Evolutionary conservation across 2,888 invertebrate genomes (phyloP).

Genomic region (Molorchus minor): DNA sequence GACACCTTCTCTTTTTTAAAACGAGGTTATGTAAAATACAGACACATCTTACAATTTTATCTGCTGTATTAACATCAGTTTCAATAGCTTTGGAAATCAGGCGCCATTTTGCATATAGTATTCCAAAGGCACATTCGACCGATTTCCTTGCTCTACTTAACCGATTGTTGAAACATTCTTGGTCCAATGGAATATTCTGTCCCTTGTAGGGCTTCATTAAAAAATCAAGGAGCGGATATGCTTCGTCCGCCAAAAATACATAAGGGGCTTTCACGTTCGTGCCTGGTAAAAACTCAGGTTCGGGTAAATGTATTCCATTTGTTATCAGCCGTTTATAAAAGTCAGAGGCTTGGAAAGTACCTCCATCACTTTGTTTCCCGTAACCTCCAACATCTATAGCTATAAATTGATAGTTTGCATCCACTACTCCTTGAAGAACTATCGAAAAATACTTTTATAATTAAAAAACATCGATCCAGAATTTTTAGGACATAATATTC

Average conservation of each 20-base stretch:
- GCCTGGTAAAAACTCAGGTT: conserved; percentile 33
- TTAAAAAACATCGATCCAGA: conserved; percentile 28
- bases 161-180: conserved; percentile 29
- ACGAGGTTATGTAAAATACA: conserved; percentile 17
- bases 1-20: conserved; percentile 8
- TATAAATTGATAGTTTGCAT: conserved; percentile 39
- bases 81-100: conserved; percentile 16
- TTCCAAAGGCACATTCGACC: conserved; percentile 52
- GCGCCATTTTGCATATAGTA: conserved; percentile 21
- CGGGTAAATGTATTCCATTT: conserved; percentile 28
- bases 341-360: conserved; percentile 35
- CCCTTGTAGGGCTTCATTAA: conserved; percentile 31
- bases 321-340: conserved; percentile 29
- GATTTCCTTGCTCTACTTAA: conserved; percentile 25
- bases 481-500: conserved; percentile 20
- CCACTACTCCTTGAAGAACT: conserved; percentile 35
- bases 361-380: conserved; percentile 45
- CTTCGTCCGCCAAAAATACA: conserved; percentile 41
- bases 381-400: conserved; percentile 42
- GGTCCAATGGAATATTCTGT: conserved; percentile 5
- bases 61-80: conserved; percentile 2
- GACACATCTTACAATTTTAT: conserved; percentile 12
- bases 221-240: conserved; percentile 30
- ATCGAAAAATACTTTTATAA: conserved; percentile 36
- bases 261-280: conserved; percentile 32